phyloP scores from a whole-genome alignment of 2,113 vertebrate genomes.

The Pseudopipra pipra region DNA sequence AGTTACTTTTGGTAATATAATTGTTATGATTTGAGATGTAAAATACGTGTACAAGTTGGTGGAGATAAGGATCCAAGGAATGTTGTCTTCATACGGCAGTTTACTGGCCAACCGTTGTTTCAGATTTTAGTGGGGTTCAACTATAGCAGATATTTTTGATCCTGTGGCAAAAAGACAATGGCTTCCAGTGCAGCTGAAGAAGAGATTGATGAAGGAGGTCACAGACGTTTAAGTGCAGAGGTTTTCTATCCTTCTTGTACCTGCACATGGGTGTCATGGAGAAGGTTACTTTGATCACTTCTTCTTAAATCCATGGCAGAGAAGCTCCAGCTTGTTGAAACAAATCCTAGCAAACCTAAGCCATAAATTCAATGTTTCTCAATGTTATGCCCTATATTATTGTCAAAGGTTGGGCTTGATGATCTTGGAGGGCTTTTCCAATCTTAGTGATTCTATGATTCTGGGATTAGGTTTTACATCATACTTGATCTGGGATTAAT shows the following conservation, averaged over 20 bases:
- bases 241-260: background rate
- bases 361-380: background rate
- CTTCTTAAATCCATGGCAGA: background rate
- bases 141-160: background rate
- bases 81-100: background rate
- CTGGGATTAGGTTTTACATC: background rate
- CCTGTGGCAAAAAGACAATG: background rate
- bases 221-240: background rate
- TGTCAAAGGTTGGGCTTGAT: background rate
- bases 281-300: background rate
- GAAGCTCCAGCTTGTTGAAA: background rate
- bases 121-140: background rate
- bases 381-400: background rate
- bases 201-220: background rate
- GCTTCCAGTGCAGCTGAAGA: background rate
- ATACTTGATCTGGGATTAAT: background rate
- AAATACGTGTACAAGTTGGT: background rate
- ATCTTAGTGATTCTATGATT: background rate
- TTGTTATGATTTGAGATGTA: background rate
- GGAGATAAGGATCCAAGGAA: background rate
- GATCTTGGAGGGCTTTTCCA: background rate
- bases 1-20: background rate
- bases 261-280: background rate
- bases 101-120: background rate
- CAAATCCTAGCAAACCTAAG: background rate